Evolutionary conservation across 2,888 invertebrate species (phyloP), one percentile per base, ranked within the genome.

Genomic region (Beris morrisii): DNA sequence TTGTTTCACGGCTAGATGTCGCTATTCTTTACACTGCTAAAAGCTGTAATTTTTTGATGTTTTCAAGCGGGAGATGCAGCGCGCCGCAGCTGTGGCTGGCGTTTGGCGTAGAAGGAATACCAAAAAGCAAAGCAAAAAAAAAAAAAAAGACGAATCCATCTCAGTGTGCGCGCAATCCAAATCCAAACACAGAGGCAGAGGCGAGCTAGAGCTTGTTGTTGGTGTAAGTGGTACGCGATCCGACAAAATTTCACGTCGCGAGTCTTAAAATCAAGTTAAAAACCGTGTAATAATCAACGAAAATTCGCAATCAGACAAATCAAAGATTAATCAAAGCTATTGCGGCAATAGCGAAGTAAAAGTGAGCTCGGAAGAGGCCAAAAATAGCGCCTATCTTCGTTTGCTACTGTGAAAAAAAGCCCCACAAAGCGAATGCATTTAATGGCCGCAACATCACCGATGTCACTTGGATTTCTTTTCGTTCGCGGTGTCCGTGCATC

Each of bases 361-460:
- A 48, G 48, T 52, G 13, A 4, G 52, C 30, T 7, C 54, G 15
- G 5, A 31, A 31, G 12, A 31, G 46, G 46, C 46, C 22, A 22
- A 22, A 22, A 22, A 22, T 22, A 46, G 46, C 48, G 46, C 7
- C 48, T 32, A 7, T 45, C 32, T 52, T 52, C 61, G 52, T 22
- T 44, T 22, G 15, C 58, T 30, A 15, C 30, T 30, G 9, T 30
- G 30, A 31, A 30, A 48, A 54, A 59, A 48, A n/a, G 48, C 30
- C 46, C 31, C 46, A 32, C 9, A 58, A 46, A 46, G 44, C 64
- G 54, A 53, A 53, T 54, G 64, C 54, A 54, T 54, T 64, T 64
- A 64, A 64, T 64, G 64, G 64, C 64, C 64, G 64, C 53, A 59
- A 48, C 48, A 48, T 46, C 50, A 61, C 38, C 61, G 44, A 61